A percentile compares a stretch with the other conserved stretches of the same genome.
Evolutionary conservation across 1,140 invertebrate genomes (phyloP).

Genomic region (Nephotettix cincticeps): DNA sequence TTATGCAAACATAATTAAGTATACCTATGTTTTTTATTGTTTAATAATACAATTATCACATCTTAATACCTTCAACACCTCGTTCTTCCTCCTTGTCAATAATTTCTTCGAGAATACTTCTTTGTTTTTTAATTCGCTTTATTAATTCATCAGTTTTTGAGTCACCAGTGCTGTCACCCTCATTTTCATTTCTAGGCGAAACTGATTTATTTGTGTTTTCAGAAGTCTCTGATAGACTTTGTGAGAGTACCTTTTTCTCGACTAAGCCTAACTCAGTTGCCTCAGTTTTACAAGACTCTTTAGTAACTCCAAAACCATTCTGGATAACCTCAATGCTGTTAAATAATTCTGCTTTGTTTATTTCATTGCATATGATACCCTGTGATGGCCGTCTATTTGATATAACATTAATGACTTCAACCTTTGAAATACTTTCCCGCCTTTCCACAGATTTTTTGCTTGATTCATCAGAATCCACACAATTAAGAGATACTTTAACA

Average conservation of each 20-base stretch:
- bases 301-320: background rate
- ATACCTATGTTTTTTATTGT: background rate
- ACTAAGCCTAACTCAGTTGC: conserved; percentile 27
- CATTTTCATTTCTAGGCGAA: conserved; percentile 52
- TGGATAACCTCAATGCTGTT: background rate
- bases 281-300: too few relatives aligned
- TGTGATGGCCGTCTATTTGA: conserved; percentile 4
- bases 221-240: too few relatives aligned
- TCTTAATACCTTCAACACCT: conserved; percentile 19
- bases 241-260: too few relatives aligned
- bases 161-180: conserved; percentile 50
- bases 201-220: too few relatives aligned
- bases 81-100: conserved; percentile 58
- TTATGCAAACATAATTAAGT: background rate
- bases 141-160: conserved; percentile 57
- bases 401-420: conserved; percentile 12
- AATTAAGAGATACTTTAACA: too few relatives aligned
- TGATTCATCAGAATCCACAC: too few relatives aligned
- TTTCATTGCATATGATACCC: conserved; percentile 9
- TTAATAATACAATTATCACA: background rate
- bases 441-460: background rate
- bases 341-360: conserved; percentile 12
- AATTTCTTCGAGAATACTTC: conserved; percentile 67
- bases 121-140: conserved; percentile 62
- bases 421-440: conserved; percentile 18